These are phyloP conservation scores for Protonibea diacanthus DNA, from an alignment of 2,797 vertebrate species.

Conservation along the genomic window DNA sequence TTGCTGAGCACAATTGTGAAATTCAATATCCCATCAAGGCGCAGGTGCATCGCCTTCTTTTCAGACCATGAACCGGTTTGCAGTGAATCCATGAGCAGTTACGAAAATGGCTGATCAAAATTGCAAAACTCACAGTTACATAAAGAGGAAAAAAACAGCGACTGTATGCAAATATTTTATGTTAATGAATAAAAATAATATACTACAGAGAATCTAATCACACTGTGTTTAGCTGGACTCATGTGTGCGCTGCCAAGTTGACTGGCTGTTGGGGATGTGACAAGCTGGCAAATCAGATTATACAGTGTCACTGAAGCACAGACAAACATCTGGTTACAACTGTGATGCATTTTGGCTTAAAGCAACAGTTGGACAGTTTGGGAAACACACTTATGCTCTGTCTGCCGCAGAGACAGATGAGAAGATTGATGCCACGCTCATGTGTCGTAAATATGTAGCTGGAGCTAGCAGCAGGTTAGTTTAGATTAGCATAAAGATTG, in stretches of 20 bases:
- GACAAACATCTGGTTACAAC: constrained; percentile 41
- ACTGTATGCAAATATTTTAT: constrained; percentile 14
- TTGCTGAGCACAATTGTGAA: constrained; percentile 44
- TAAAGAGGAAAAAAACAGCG: neutral
- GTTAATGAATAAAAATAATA: neutral
- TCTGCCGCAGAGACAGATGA: neutral
- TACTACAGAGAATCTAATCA: neutral
- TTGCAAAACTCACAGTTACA: neutral
- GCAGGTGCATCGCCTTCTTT: constrained; percentile 19
- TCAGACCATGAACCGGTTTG: constrained; percentile 32
- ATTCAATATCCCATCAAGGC: constrained; percentile 53
- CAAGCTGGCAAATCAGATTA: constrained; percentile 34
- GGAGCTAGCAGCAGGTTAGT: neutral
- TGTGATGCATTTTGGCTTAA: neutral
- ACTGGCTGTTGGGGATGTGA: constrained; percentile 9
- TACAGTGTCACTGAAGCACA: constrained; percentile 19
- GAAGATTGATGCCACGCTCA: neutral
- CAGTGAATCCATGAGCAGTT: constrained; percentile 14
- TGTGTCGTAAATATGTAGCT: neutral
- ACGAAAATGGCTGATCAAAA: constrained; percentile 1
- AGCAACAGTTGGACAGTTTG: neutral
- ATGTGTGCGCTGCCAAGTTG: constrained; percentile 15
- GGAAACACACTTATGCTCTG: neutral
- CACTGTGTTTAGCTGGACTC: constrained; percentile 4
- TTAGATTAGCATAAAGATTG: neutral